Base-by-base conservation (phyloP, 2,888 invertebrate genomes). In the Cataglyphis rosenhaueri region DNA sequence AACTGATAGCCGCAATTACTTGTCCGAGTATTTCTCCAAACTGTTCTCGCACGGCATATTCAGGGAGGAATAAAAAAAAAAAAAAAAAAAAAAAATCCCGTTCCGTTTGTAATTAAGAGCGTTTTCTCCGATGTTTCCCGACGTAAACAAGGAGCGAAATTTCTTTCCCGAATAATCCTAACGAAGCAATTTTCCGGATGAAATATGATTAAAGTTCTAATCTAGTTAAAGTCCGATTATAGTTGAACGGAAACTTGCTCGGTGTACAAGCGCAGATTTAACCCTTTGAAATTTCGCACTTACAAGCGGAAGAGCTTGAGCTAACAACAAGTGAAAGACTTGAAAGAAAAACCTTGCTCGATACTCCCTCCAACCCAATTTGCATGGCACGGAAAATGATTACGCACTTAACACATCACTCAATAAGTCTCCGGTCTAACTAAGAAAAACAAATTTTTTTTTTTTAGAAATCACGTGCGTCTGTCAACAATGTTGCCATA, bases 141-240 rank as follows among this genome's bases (percentile, higher is more conserved):
- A 32, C 3, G 29, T 66, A 41, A 59, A 59, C 68, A 44, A 44
- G 41, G 41, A 41, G 48, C 15, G 15, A 48, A 79, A 79, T 79
- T 79, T 79, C 70, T 78, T 79, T 79, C 9, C 25, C 18, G 9
- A 70, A 59, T 64, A 79, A 79, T 79, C 44, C 35, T 48, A 70
- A 70, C 59, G 78, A 79, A 70, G 78, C 59, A 79, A 79, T 79
- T 79, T 79, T 59, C 59, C 25, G 25, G 78, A 68, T 78, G 78
- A 79, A 79, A 79, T 70, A 70, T 48, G 78, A 70, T 79, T 79
- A 79, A 79, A 79, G 70, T 79, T 70, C 12, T 70, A 48, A 79
- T 79, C 78, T 35, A 59, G 59, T 79, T 79, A 59, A 79, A 59
- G 78, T 59, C 78, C 48, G 61, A 35, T 79, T 79, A 70, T 70